A percentile compares a stretch with the other conserved stretches of the same genome.
Evolutionary conservation across 2,113 vertebrate genomes (phyloP).

Genomic region (Aphyosemion australe): DNA sequence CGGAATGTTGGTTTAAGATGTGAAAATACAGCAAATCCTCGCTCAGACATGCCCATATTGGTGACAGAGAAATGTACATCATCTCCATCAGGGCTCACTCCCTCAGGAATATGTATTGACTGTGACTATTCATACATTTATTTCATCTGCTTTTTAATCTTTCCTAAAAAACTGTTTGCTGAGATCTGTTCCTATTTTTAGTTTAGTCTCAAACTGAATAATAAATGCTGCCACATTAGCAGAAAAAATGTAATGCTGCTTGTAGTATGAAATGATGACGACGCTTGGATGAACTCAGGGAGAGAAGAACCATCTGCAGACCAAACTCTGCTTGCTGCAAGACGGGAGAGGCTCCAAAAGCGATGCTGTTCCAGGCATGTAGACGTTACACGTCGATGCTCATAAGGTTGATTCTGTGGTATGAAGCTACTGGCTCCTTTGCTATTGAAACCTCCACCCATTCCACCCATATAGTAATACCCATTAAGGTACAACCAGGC

Average conservation of each 20-base stretch:
- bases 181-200: too few relatives aligned
- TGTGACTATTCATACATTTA: too few relatives aligned
- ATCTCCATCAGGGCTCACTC: background rate
- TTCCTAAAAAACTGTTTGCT: too few relatives aligned
- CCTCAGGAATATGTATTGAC: background rate
- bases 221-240: background rate
- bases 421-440: conserved; percentile 3
- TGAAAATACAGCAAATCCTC: too few relatives aligned
- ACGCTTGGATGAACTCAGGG: conserved; percentile 11
- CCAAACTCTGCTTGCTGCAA: conserved; percentile 29
- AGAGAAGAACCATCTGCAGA: conserved; percentile 23
- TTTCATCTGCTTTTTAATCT: background rate
- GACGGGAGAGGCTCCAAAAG: conserved; percentile 32
- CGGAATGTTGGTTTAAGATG: too few relatives aligned
- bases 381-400: conserved; percentile 31
- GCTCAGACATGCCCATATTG: too few relatives aligned
- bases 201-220: background rate
- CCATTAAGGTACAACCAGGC: conserved; percentile 36
- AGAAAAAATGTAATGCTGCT: background rate
- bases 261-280: conserved; percentile 13
- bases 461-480: background rate
- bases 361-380: conserved; percentile 38
- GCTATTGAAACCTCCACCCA: background rate
- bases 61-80: too few relatives aligned
- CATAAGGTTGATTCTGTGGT: conserved; percentile 28